Percentiles rank a stretch among this genome's conserved stretches.
Conservation (phyloP, 2,113 vertebrate genomes). For the Cyanoramphus novaezelandiae region DNA sequence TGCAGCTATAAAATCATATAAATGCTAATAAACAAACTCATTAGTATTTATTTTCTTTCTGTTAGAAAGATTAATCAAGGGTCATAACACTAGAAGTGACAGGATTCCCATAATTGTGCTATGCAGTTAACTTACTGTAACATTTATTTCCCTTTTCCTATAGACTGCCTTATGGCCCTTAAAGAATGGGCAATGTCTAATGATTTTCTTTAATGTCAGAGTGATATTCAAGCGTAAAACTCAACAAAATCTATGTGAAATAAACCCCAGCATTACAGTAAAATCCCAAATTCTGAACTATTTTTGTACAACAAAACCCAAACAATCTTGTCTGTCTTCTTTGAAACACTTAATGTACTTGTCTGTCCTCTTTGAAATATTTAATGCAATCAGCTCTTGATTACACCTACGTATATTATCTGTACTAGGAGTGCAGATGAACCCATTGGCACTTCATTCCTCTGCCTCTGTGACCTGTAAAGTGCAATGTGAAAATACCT, state of each 20-base stretch:
- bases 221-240: neutral
- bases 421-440: neutral
- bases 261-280: neutral
- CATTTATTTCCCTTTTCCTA: neutral
- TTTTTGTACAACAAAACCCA: neutral
- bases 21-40: constrained; percentile 39
- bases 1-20: neutral
- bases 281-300: neutral
- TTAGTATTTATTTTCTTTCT: constrained; percentile 5
- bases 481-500: neutral
- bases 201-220: neutral
- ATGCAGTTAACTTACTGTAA: neutral
- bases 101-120: neutral
- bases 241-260: neutral
- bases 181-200: neutral
- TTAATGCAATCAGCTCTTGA: neutral
- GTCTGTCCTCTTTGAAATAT: neutral
- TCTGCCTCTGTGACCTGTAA: neutral
- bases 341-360: neutral
- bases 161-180: neutral
- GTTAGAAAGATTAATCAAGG: constrained; percentile 29
- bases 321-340: neutral
- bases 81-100: neutral
- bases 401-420: neutral
- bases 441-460: neutral